Base-by-base conservation (phyloP, 1,140 invertebrate genomes). In the Hestina assimilis region DNA sequence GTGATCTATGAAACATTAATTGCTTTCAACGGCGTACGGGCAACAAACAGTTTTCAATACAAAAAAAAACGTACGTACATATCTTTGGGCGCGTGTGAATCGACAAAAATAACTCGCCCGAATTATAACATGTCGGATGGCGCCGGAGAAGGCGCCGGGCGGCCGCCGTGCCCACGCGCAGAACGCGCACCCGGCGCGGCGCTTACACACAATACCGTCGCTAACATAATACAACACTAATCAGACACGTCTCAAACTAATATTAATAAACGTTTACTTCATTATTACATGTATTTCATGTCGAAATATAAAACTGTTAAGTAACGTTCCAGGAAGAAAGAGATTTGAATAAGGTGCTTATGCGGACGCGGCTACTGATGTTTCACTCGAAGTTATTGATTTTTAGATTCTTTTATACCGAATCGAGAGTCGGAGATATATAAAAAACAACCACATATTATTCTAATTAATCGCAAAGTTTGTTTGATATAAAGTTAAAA, bases 61-160 rank as follows among this genome's bases (percentile, higher is more conserved):
- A 31, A 53, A 47, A 53, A 48, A 43, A 42, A 28, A 50, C 31
- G 35, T 52, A 50, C 56, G 47, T 70, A 71, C 69, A 61, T 61
- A 62, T 66, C 55, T 42, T 58, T 52, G 69, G 63, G 68, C 66
- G 72, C 78, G 77, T 78, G 81, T 80, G 75, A 82, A 79, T 74
- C 77, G 72, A 66, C 78, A 62, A 69, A 87, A 87, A 87, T 87
- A 87, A 77, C 77, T 42, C 69, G 76, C 75, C 83, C 79, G 76
- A 87, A 84, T 83, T 87, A 79, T 80, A 86, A 71, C 75, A 73
- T 65, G 77, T 64, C 70, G 71, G 68, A 57, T 79, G 83, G 83
- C 83, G 83, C 83, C 81, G 72, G 73, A 59, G 60, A 29, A 78
- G 81, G 78, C 78, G 81, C 78, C 78, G 71, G 71, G 53, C 77